phyloP scores from a whole-genome alignment of 2,113 vertebrate species.

The Acrocephalus kingi region DNA sequence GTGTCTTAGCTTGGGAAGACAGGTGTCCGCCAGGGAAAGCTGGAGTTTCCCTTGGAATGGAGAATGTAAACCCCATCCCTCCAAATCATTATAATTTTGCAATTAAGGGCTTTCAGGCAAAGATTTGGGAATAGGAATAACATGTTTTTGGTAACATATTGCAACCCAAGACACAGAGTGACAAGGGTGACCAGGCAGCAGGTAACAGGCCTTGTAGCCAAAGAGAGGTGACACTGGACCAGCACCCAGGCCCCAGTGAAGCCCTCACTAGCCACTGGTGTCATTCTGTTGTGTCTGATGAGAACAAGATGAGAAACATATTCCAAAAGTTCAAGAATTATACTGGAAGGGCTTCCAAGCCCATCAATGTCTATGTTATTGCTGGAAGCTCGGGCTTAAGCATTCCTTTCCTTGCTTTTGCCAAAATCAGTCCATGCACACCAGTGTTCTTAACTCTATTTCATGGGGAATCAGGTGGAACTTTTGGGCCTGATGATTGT shows the following conservation, averaged over 20 bases:
- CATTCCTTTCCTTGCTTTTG: neutral
- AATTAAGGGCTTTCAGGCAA: too few species aligned
- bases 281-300: neutral
- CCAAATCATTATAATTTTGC: too few species aligned
- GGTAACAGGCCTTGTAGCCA: neutral
- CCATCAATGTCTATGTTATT: accelerated
- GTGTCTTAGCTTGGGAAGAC: too few species aligned
- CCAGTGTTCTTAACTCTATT: neutral
- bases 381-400: neutral
- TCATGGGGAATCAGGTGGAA: neutral
- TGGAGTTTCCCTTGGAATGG: too few species aligned
- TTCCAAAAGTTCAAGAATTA: neutral
- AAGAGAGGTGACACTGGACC: neutral
- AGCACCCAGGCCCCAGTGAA: neutral
- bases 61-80: too few species aligned
- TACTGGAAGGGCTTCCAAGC: neutral
- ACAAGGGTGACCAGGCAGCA: neutral
- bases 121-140: too few species aligned
- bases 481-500: neutral
- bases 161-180: too few species aligned
- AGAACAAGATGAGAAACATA: neutral
- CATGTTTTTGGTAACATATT: too few species aligned
- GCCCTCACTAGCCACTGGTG: too few species aligned
- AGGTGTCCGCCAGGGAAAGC: too few species aligned
- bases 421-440: neutral